These are phyloP conservation scores for Forbesichthys agassizii DNA, from an alignment of 2,113 vertebrate species.

Conservation along the genomic window DNA sequence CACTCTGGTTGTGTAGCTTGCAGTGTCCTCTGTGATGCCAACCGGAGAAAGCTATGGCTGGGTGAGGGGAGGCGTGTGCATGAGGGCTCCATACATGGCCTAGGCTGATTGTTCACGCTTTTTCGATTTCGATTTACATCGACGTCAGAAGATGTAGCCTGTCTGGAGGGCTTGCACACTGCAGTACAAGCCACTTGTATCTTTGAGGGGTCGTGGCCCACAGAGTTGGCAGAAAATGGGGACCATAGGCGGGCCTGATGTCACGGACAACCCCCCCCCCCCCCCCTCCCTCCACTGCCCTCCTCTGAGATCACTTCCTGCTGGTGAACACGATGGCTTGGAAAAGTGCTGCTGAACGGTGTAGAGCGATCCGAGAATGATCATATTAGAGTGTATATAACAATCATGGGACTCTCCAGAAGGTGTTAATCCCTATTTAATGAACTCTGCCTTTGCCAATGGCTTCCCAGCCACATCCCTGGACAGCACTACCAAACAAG, in stretches of 20 bases:
- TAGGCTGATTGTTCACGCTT: constrained; percentile 5
- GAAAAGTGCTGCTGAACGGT: constrained; percentile 36
- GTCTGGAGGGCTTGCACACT: too few species aligned
- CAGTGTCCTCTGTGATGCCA: constrained; percentile 36
- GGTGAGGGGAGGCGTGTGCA: constrained; percentile 9
- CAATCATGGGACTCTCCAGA: constrained; percentile 54
- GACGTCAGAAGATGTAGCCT: too few species aligned
- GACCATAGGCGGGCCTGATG: background rate
- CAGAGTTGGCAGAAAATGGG: constrained; percentile 23
- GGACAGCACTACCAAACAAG: constrained; percentile 57
- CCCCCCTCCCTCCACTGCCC: background rate
- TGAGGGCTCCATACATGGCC: constrained; percentile 52
- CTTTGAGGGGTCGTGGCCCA: too few species aligned
- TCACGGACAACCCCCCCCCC: too few species aligned
- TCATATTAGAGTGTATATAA: constrained; percentile 64
- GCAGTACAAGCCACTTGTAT: too few species aligned
- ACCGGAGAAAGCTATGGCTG: background rate
- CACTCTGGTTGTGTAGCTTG: constrained; percentile 20
- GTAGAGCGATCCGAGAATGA: constrained; percentile 34
- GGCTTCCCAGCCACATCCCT: constrained; percentile 57
- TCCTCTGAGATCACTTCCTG: constrained; percentile 41
- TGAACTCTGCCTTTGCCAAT: constrained; percentile 69
- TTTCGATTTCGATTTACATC: too few species aligned
- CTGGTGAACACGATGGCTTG: constrained; percentile 54
- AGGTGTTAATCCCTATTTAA: constrained; percentile 79